Evolutionary conservation across 2,797 vertebrate species (phyloP).

Genomic region (Centropyge bicolor): DNA sequence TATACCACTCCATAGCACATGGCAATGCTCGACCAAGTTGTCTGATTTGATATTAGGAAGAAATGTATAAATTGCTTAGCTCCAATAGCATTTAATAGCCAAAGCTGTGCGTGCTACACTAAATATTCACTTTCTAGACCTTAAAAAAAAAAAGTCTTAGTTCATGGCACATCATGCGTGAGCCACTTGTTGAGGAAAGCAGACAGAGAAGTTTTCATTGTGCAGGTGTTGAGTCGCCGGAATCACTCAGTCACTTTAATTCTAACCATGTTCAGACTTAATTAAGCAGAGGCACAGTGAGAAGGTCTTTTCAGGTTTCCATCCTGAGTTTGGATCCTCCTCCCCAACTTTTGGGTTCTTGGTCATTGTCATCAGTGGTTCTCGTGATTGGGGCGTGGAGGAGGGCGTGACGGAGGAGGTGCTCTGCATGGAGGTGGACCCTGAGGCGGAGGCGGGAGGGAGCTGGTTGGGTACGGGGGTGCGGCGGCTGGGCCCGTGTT

Average conservation of each 20-base stretch:
- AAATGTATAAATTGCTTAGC: slow-evolving; percentile 26
- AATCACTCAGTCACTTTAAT: background rate
- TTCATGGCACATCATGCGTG: slow-evolving; percentile 28
- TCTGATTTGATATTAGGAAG: slow-evolving; percentile 8
- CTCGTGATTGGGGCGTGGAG: slow-evolving; percentile 89
- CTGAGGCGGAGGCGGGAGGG: slow-evolving; percentile 78
- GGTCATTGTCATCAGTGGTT: slow-evolving; percentile 16
- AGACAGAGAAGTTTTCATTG: background rate
- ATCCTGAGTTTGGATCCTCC: slow-evolving; percentile 28
- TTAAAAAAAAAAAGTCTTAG: slow-evolving; percentile 30
- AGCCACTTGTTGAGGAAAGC: slow-evolving; percentile 29
- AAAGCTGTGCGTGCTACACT: slow-evolving; percentile 56
- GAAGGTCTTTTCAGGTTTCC: slow-evolving; percentile 35
- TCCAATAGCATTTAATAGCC: slow-evolving; percentile 38
- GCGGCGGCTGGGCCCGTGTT: slow-evolving; percentile 31
- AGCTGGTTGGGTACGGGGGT: slow-evolving; percentile 67
- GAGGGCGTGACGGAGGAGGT: slow-evolving; percentile 87
- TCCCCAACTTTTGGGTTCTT: background rate
- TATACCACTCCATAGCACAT: background rate
- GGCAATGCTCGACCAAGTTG: background rate
- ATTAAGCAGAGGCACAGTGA: slow-evolving; percentile 28
- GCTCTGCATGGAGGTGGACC: slow-evolving; percentile 75
- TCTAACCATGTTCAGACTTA: background rate
- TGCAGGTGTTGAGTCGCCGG: slow-evolving; percentile 3
- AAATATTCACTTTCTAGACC: slow-evolving; percentile 33